A percentile compares a stretch with the other conserved stretches of the same genome.
These are phyloP conservation scores for Oedothorax gibbosus DNA, from an alignment of 1,140 invertebrate species.

Conservation along the genomic window DNA sequence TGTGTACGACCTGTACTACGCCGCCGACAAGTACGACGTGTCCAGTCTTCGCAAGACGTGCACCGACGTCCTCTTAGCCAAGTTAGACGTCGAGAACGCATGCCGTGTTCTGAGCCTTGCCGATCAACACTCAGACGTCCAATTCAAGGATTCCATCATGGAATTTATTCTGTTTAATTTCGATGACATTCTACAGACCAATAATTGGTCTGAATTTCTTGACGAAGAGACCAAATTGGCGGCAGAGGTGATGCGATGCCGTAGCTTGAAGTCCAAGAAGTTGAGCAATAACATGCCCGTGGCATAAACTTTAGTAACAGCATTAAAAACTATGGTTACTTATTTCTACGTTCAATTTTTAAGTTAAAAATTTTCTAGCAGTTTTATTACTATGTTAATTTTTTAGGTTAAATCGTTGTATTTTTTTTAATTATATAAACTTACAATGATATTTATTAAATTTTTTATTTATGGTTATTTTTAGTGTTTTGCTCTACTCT, in stretches of 20 bases:
- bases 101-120: not conserved
- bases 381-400: too few species aligned
- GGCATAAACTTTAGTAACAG: too few species aligned
- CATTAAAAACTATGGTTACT: too few species aligned
- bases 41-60: not conserved
- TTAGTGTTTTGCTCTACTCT: too few species aligned
- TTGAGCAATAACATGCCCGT: too few species aligned
- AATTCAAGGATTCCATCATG: not conserved
- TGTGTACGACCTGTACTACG: not conserved
- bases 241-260: not conserved
- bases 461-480: too few species aligned
- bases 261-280: too few species aligned
- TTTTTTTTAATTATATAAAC: too few species aligned
- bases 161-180: not conserved
- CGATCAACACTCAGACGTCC: not conserved
- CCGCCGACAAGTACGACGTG: constrained; percentile 12
- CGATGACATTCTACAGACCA: not conserved
- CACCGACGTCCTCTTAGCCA: not conserved
- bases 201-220: not conserved
- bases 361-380: too few species aligned
- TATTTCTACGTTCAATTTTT: too few species aligned
- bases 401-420: too few species aligned
- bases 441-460: too few species aligned
- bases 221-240: not conserved
- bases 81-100: not conserved